phyloP scores from a whole-genome alignment of 37 sponge, comb jelly and placozoan genomes.

The Halichondria panicea region DNA sequence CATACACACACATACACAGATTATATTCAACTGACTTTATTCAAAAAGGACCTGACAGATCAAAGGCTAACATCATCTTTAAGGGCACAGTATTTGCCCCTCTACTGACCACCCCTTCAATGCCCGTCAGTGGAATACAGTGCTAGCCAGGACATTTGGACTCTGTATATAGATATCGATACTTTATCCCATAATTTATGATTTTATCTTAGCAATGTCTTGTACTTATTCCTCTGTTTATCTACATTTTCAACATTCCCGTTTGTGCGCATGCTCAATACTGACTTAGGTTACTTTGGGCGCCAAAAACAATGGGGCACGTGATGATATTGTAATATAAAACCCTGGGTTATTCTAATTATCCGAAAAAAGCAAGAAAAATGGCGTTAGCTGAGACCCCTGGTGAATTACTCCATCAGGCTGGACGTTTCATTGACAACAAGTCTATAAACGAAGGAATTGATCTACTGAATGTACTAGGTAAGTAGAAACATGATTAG shows the following conservation, averaged over 20 bases:
- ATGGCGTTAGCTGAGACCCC: conserved; percentile 1
- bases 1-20: too few species aligned
- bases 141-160: too few species aligned
- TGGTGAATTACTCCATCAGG: conserved; percentile 19
- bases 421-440: conserved; percentile 24
- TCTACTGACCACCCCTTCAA: background rate
- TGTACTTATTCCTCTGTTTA: too few species aligned
- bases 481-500: conserved; percentile 19
- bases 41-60: conserved; percentile 40
- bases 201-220: too few species aligned
- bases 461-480: conserved; percentile 44
- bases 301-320: too few species aligned
- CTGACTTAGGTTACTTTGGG: too few species aligned
- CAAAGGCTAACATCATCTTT: conserved; percentile 62
- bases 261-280: too few species aligned
- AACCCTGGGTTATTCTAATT: background rate
- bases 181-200: too few species aligned
- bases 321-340: too few species aligned
- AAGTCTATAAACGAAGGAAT: conserved; percentile 48
- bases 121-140: background rate
- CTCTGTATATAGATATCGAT: too few species aligned
- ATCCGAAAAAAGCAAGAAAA: background rate
- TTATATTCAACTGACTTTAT: conserved; percentile 1
- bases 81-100: conserved; percentile 52
- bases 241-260: too few species aligned